Evolutionary conservation across 2,797 vertebrate species (phyloP).

Genomic region (Pygocentrus nattereri): DNA sequence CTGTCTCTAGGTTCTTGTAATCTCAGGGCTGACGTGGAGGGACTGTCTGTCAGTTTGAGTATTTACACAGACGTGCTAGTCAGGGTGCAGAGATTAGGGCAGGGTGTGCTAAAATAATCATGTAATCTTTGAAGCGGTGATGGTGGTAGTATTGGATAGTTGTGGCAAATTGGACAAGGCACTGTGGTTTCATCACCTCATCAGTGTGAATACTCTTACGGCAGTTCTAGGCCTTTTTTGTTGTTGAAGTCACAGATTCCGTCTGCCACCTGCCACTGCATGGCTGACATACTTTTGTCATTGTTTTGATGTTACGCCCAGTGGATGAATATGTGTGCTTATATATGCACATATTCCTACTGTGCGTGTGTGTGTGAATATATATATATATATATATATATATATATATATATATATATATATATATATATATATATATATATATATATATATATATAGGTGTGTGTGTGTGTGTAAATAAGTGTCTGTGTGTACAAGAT

Average conservation of each 20-base stretch:
- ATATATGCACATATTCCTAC: no score
- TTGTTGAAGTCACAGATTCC: neutral
- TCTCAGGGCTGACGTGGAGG: conserved; percentile 24
- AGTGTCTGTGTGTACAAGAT: no score
- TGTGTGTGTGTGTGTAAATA: no score
- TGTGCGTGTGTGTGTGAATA: no score
- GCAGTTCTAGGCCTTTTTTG: neutral
- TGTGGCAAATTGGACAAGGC: neutral
- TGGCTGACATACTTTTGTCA: neutral
- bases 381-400: neutral
- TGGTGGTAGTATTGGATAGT: neutral
- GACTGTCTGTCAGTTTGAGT: neutral
- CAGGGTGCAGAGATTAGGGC: conserved; percentile 7
- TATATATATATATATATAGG: no score
- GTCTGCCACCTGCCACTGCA: neutral
- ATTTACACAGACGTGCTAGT: conserved; percentile 1
- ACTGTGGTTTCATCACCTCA: neutral
- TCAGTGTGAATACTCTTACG: neutral
- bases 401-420: neutral
- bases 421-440: no score
- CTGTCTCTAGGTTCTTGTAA: neutral
- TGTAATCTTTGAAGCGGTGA: conserved; percentile 1
- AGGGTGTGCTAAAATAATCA: no score
- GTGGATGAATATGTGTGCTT: neutral
- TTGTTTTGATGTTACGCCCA: neutral